Evolutionary conservation across 2,888 invertebrate species (phyloP).

Genomic region (Poecilus cupreus): DNA sequence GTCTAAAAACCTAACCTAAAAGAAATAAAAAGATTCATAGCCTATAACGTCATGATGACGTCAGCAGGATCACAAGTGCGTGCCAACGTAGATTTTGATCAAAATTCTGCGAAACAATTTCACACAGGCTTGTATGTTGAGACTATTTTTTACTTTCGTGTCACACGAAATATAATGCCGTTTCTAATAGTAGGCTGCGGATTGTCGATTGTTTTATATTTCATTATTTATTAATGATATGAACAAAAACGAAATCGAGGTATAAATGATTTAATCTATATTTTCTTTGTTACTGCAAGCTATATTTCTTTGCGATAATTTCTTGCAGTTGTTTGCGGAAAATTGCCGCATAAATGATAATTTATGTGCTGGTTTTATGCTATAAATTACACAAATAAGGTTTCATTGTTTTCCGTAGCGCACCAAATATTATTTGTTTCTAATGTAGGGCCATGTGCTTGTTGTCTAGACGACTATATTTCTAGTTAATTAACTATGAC

Average conservation of each 20-base stretch:
- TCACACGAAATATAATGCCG: conserved; percentile 31
- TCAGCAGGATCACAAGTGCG: conserved; percentile 43
- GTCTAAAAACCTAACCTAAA: too few relatives aligned
- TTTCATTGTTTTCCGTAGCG: too few relatives aligned
- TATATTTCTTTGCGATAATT: too few relatives aligned
- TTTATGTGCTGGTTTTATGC: too few relatives aligned
- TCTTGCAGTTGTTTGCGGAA: too few relatives aligned
- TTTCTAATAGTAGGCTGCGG: conserved; percentile 26
- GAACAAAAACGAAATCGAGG: neutral
- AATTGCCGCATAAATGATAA: too few relatives aligned
- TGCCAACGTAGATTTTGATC: conserved; percentile 54
- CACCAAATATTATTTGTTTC: too few relatives aligned
- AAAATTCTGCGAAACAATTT: conserved; percentile 57
- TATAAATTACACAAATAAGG: too few relatives aligned
- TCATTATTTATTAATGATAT: conserved; percentile 38
- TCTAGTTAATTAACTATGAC: too few relatives aligned
- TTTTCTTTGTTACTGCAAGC: too few relatives aligned
- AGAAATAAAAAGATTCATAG: neutral
- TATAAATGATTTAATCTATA: conserved; percentile 28
- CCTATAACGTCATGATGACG: conserved; percentile 50
- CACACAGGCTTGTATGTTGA: conserved; percentile 44
- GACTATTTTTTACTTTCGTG: conserved; percentile 26
- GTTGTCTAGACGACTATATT: too few relatives aligned
- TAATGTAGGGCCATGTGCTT: too few relatives aligned
- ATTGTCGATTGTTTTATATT: conserved; percentile 40